These are phyloP conservation scores for Anguilla rostrata DNA, from an alignment of 2,113 vertebrate genomes.

Conservation along the genomic window DNA sequence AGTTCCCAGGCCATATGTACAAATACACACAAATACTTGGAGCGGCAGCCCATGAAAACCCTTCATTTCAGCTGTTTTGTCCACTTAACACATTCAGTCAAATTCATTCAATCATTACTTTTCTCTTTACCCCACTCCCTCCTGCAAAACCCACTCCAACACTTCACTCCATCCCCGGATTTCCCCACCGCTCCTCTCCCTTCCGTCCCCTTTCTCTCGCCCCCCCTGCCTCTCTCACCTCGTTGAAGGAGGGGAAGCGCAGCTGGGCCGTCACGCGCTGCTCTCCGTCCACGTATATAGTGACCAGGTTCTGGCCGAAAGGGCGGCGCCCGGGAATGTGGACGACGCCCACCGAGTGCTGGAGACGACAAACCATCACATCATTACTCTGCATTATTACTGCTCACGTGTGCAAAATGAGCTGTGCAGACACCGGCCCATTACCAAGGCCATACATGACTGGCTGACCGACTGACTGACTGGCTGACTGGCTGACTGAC, in stretches of 20 bases:
- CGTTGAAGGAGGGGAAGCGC: slow-evolving; percentile 87
- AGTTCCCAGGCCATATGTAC: background rate
- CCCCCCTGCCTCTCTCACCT: slow-evolving; percentile 69
- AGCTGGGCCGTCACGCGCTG: slow-evolving; percentile 77
- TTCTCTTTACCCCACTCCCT: background rate
- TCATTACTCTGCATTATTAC: background rate
- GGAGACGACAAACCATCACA: background rate
- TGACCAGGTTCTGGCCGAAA: slow-evolving; percentile 90
- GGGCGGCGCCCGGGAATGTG: slow-evolving; percentile 85
- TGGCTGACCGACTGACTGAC: no score
- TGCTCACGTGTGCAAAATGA: no score
- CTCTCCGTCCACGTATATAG: slow-evolving; percentile 83
- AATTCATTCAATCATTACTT: background rate
- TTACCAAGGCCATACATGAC: no score
- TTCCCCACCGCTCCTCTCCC: background rate
- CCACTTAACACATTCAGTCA: background rate
- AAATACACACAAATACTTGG: background rate
- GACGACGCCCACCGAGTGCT: slow-evolving; percentile 88
- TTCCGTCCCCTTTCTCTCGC: background rate
- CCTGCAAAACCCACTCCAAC: background rate
- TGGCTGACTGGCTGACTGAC: no score
- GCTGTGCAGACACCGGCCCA: background rate
- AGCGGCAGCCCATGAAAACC: background rate
- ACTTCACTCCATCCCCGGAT: background rate
- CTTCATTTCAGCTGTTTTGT: background rate